phyloP scores from a whole-genome alignment of 2,888 invertebrate species.

The Gymnoscelis rufifasciata region DNA sequence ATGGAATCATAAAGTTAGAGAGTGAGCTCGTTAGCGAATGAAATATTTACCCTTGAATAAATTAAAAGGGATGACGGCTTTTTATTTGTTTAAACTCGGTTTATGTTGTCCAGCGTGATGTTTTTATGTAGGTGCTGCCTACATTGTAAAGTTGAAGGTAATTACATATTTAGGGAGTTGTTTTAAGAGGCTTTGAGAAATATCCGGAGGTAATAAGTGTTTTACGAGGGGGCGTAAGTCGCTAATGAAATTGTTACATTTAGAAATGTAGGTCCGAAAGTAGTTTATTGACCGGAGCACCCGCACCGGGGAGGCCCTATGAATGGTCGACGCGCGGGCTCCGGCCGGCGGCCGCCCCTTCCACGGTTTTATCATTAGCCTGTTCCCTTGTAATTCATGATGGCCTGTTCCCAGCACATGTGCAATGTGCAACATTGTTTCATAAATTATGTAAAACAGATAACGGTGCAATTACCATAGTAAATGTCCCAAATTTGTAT shows the following conservation, averaged over 20 bases:
- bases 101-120: slow-evolving; percentile 20
- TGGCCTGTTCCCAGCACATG: neutral
- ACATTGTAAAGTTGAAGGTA: slow-evolving; percentile 12
- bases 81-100: slow-evolving; percentile 32
- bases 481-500: too few relatives aligned
- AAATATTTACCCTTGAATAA: slow-evolving; percentile 53
- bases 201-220: slow-evolving; percentile 11
- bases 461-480: neutral
- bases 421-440: neutral
- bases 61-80: slow-evolving; percentile 41
- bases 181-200: slow-evolving; percentile 10
- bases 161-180: slow-evolving; percentile 12
- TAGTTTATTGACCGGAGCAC: too few relatives aligned
- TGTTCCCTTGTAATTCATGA: neutral
- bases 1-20: slow-evolving; percentile 57
- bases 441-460: neutral
- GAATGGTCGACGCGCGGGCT: slow-evolving; percentile 35
- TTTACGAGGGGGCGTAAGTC: neutral
- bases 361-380: neutral
- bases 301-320: too few relatives aligned
- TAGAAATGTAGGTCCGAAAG: too few relatives aligned
- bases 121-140: slow-evolving; percentile 14
- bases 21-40: slow-evolving; percentile 54
- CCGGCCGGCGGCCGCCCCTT: slow-evolving; percentile 23
- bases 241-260: neutral